These are phyloP conservation scores for Calephelis virginiensis DNA, from an alignment of 1,140 invertebrate genomes.

Conservation along the genomic window DNA sequence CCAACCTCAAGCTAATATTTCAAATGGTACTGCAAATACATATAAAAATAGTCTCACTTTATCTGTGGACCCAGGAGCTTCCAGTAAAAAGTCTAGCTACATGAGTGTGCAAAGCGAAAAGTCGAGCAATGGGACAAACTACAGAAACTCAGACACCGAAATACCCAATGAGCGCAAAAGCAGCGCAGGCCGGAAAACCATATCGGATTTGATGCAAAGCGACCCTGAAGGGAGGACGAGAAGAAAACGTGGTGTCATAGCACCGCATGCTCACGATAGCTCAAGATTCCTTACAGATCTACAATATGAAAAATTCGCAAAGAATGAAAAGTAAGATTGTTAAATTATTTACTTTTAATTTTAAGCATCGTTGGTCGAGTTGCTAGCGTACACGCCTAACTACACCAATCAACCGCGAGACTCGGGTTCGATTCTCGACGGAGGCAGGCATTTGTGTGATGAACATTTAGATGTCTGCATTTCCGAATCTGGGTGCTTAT, in stretches of 20 bases:
- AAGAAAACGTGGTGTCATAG: conserved; percentile 59
- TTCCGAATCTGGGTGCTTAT: too few relatives aligned
- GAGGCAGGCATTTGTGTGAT: too few relatives aligned
- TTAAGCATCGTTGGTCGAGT: too few relatives aligned
- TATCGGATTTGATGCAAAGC: conserved; percentile 52
- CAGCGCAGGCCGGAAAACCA: conserved; percentile 53
- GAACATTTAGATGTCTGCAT: too few relatives aligned
- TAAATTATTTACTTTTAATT: neutral
- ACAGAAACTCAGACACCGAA: conserved; percentile 46
- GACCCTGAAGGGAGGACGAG: conserved; percentile 45
- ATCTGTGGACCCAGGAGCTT: conserved; percentile 39
- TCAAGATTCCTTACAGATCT: conserved; percentile 48
- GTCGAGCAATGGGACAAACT: conserved; percentile 39
- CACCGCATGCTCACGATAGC: conserved; percentile 52
- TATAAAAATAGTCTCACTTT: conserved; percentile 41
- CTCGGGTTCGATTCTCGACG: too few relatives aligned
- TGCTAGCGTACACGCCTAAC: too few relatives aligned
- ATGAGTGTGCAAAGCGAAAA: conserved; percentile 59
- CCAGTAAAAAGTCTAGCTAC: conserved; percentile 58
- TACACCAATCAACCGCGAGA: too few relatives aligned
- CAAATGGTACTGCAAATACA: conserved; percentile 34
- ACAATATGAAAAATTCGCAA: conserved; percentile 67
- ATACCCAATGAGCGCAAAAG: conserved; percentile 47
- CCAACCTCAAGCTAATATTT: conserved; percentile 24
- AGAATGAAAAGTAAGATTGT: conserved; percentile 60